These are phyloP conservation scores for Mizuhopecten yessoensis DNA, from an alignment of 1,140 invertebrate species.

Conservation along the genomic window DNA sequence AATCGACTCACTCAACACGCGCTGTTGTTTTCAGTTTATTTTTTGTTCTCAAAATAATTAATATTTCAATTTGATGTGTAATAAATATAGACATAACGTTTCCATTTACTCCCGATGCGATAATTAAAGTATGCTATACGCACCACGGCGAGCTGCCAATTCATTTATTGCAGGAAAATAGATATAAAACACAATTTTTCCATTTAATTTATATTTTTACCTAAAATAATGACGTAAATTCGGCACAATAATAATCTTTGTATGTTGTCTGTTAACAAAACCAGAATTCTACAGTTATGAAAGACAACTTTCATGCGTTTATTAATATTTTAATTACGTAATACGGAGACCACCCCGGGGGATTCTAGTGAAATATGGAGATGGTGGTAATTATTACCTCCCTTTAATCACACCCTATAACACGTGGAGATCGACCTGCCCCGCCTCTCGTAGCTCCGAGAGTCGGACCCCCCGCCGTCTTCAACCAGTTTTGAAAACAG, in stretches of 20 bases:
- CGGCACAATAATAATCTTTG: neutral
- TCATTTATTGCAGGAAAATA: neutral
- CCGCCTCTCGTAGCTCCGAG: neutral
- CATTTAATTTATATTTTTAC: neutral
- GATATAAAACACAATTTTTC: neutral
- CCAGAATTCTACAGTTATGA: no score
- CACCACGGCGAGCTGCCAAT: neutral
- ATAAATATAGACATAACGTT: neutral
- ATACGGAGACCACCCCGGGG: neutral
- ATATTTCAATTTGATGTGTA: neutral
- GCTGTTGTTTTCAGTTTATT: neutral
- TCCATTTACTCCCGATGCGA: neutral
- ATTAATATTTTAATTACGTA: constrained; percentile 36
- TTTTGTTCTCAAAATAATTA: neutral
- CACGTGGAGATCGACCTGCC: constrained; percentile 36
- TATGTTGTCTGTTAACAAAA: constrained; percentile 6
- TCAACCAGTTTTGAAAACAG: neutral
- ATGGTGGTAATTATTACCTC: constrained; percentile 27
- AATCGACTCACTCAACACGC: neutral
- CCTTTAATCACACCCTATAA: constrained; percentile 25
- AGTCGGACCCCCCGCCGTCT: constrained; percentile 11
- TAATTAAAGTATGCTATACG: neutral
- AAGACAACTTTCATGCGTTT: neutral
- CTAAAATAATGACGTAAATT: neutral
- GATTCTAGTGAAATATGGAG: neutral